These are phyloP conservation scores for Drosophila parthenogenetica DNA, from an alignment of 2,888 invertebrate species.

Conservation along the genomic window DNA sequence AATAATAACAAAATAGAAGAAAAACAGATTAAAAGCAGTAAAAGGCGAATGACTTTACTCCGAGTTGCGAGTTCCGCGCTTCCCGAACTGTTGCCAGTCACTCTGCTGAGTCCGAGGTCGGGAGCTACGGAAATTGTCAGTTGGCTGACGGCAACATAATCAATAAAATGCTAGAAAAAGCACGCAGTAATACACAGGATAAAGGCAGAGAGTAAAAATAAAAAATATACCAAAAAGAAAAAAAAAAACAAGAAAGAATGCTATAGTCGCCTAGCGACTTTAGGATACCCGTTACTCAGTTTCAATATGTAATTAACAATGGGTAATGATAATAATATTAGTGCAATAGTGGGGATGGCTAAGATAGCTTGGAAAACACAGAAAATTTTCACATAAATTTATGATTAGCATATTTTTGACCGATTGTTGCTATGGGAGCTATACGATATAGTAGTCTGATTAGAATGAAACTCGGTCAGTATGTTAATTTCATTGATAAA, in stretches of 20 bases:
- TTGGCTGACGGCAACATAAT: conserved; percentile 59
- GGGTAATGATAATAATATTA: no score
- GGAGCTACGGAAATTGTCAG: conserved; percentile 46
- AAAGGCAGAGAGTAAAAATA: conserved; percentile 35
- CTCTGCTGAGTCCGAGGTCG: conserved; percentile 14
- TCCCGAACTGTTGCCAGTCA: conserved; percentile 6
- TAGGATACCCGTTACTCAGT: no score
- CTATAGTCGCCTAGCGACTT: no score
- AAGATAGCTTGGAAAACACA: no score
- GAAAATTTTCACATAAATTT: no score
- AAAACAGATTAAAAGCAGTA: conserved; percentile 42
- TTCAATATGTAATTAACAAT: no score
- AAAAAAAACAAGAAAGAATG: conserved; percentile 30
- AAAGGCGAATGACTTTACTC: conserved; percentile 61
- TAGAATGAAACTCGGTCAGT: no score
- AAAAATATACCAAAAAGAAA: conserved; percentile 3
- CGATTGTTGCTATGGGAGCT: no score
- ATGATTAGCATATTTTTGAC: no score
- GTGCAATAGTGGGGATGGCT: no score
- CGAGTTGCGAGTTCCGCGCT: conserved; percentile 33
- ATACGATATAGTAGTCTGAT: no score
- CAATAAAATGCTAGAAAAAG: conserved; percentile 67
- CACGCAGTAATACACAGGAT: conserved; percentile 56
- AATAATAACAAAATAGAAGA: conserved; percentile 13
- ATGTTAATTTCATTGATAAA: no score